Base-by-base conservation (phyloP, 2,797 vertebrate genomes). In the Melopsittacus undulatus region DNA sequence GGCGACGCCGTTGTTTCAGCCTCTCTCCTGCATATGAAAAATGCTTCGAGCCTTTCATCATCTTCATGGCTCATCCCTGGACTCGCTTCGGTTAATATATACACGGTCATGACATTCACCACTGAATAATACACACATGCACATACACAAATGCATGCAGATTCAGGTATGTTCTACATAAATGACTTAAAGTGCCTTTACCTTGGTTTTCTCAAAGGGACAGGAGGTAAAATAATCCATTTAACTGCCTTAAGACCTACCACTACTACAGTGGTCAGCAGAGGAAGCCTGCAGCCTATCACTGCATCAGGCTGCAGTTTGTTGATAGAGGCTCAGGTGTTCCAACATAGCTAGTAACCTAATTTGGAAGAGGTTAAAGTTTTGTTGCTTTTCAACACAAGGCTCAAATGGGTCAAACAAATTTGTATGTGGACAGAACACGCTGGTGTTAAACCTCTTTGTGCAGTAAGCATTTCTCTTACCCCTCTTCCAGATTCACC, bases 1-100 rank as follows among this genome's bases (percentile, higher is more conserved):
- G 2, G 26, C 2, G 0, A 5, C 5, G 2, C 1, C 1, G 5
- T 48, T 2, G 4, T 70, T 67, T 19, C 7, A 48, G 20, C 14
- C 19, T 80, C 36, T 69, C 21, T 46, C 8, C 22, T 77, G 22
- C 24, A n/a, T 7, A 45, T 8, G n/a, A 62, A 66, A 67, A 21
- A 27, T 34, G 20, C 26, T 83, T 34, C 12, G 13, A 17, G 34
- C 29, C n/a, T 2, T 26, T 57, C 17, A 38, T 27, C 5, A 10
- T 23, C 13, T 45, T 66, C 34, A 46, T 10, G 5, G 29, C 7
- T 26, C 8, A 46, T 46, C 22, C 52, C n/a, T 59, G 21, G 9
- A 64, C 6, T 57, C 4, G 1, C 29, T 69, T 51, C 16, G 20
- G 15, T 9, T 11, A 16, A 27, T 48, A 57, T 9, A 40, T 19